Percentiles rank a stretch among this genome's conserved stretches.
These are phyloP conservation scores for Ericerus pela DNA, from an alignment of 1,140 invertebrate genomes.

Conservation along the genomic window DNA sequence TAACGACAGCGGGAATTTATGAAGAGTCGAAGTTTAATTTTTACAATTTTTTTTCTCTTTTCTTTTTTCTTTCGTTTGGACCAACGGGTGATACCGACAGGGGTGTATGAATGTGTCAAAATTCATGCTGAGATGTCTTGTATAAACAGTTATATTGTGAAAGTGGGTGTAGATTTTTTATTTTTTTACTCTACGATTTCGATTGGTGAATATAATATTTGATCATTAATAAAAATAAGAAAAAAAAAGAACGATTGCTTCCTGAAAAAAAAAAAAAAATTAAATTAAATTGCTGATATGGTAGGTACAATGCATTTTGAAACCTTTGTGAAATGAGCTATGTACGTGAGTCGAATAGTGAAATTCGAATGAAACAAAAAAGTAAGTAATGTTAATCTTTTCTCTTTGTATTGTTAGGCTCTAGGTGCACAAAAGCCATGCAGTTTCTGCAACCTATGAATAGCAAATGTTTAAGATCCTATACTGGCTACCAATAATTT, in stretches of 20 bases:
- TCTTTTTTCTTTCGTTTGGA: too few species aligned
- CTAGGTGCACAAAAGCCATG: too few species aligned
- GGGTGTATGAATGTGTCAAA: background rate
- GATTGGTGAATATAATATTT: too few species aligned
- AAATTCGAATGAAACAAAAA: constrained; percentile 3
- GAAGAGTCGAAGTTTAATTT: too few species aligned
- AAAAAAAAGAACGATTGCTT: background rate
- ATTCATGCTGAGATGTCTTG: background rate
- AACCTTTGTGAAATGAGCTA: background rate
- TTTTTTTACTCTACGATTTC: background rate
- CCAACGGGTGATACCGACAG: background rate
- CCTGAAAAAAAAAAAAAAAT: too few species aligned
- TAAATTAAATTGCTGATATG: background rate
- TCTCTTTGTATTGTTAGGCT: too few species aligned
- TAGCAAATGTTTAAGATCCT: too few species aligned
- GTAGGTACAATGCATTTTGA: background rate
- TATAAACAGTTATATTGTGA: background rate
- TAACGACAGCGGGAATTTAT: constrained; percentile 2
- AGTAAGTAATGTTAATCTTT: too few species aligned
- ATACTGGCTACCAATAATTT: too few species aligned
- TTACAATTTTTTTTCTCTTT: too few species aligned
- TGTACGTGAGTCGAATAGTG: background rate
- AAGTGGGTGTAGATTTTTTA: too few species aligned
- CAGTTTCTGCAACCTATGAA: too few species aligned
- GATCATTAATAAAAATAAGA: background rate